Base-by-base conservation (phyloP, 2,888 invertebrate genomes). In the Mechanitis messenoides region DNA sequence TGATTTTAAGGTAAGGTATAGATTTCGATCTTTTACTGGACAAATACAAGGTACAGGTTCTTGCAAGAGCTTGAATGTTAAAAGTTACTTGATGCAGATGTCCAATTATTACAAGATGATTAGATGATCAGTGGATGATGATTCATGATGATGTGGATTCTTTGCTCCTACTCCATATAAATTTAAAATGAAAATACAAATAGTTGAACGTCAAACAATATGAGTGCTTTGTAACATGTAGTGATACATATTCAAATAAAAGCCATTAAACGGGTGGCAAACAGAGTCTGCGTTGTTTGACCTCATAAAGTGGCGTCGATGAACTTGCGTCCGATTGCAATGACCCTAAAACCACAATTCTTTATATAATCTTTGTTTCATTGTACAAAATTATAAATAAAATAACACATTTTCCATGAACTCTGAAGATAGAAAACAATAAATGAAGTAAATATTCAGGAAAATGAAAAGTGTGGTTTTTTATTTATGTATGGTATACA, bases 261-360 rank as follows among this genome's bases (percentile, higher is more conserved):
- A 50, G 50, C 50, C 50, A 50, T 50, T 31, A 50, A 50, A 31
- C 31, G 50, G 11, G 28, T 31, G 42, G 50, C 50, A 50, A 50
- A 50, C 11, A 50, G 50, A 50, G 11, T 31, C 31, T 47, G 6
- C 11, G 50, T 31, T 50, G 50, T 50, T 50, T 50, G 50, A 31
- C 50, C 50, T 50, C 50, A 50, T 50, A 50, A 50, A 50, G 50
- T 31, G 31, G 31, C 31, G 47, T 47, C 47, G 50, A 50, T 50
- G 50, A 50, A 50, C 50, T n/a, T 7, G 31, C 50, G 31, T 50
- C 31, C 7, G 50, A 28, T 31, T 50, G 31, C 50, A 50, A 31
- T 50, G 50, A 50, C 50, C 50, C 31, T 31, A 50, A 6, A 31
- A 50, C 42, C 42, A 9, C 47, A 31, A 50, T 50, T 50, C 50